These are phyloP conservation scores for Drosophila cardini DNA, from an alignment of 1,140 invertebrate genomes.

Conservation along the genomic window DNA sequence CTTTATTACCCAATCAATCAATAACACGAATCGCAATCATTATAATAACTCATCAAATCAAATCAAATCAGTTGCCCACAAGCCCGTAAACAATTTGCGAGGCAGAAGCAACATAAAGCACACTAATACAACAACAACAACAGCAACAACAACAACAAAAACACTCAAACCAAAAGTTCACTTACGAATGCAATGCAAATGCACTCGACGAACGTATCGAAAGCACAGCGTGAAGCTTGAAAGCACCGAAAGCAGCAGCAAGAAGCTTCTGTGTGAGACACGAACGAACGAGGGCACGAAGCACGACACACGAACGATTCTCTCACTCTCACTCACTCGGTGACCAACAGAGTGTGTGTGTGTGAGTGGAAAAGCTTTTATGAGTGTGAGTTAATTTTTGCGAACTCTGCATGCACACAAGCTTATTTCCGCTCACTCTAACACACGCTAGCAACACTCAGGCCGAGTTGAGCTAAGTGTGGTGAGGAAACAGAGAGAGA, in stretches of 20 bases:
- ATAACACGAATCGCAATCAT: slow-evolving; percentile 60
- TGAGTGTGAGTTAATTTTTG: slow-evolving; percentile 58
- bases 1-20: slow-evolving; percentile 80
- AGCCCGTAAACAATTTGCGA: slow-evolving; percentile 20
- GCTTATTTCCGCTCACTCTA: slow-evolving; percentile 69
- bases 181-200: slow-evolving; percentile 39
- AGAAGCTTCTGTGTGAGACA: slow-evolving; percentile 43
- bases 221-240: slow-evolving; percentile 32
- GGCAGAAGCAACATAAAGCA: slow-evolving; percentile 6
- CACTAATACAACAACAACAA: not conserved
- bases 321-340: slow-evolving; percentile 1
- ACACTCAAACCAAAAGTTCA: slow-evolving; percentile 28
- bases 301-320: slow-evolving; percentile 21
- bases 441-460: slow-evolving; percentile 27
- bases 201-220: slow-evolving; percentile 30
- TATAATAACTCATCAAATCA: slow-evolving; percentile 63
- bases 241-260: slow-evolving; percentile 46
- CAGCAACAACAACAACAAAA: slow-evolving; percentile 16
- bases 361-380: slow-evolving; percentile 55
- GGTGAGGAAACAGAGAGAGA: not conserved
- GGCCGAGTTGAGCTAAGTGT: slow-evolving; percentile 1
- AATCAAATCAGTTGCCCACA: slow-evolving; percentile 44
- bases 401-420: slow-evolving; percentile 56
- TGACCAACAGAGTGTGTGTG: slow-evolving; percentile 13
- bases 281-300: slow-evolving; percentile 16